phyloP scores from a whole-genome alignment of 1,140 invertebrate genomes.

The Neodiprion pinetum region DNA sequence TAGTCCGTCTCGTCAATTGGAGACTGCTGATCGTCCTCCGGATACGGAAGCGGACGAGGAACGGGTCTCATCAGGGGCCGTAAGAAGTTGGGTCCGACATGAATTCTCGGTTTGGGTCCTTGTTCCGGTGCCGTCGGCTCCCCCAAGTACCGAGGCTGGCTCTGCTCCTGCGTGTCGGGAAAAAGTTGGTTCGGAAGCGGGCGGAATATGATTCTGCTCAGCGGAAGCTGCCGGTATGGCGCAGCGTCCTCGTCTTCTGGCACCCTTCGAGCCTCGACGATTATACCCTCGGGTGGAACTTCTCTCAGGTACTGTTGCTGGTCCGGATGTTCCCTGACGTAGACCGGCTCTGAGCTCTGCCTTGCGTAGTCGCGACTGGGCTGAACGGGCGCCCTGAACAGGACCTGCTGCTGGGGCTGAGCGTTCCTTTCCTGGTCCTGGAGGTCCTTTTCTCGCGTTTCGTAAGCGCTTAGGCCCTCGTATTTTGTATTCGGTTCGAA shows the following conservation, averaged over 20 bases:
- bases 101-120: slow-evolving; percentile 36
- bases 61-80: slow-evolving; percentile 31
- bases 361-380: slow-evolving; percentile 45
- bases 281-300: slow-evolving; percentile 40
- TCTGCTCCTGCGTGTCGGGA: slow-evolving; percentile 43
- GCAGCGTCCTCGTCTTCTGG: slow-evolving; percentile 43
- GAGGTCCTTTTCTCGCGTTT: slow-evolving; percentile 35
- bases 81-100: slow-evolving; percentile 36
- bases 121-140: slow-evolving; percentile 39
- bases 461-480: slow-evolving; percentile 38
- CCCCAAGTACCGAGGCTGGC: slow-evolving; percentile 51
- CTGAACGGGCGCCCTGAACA: slow-evolving; percentile 36
- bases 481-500: slow-evolving; percentile 46
- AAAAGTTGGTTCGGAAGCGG: slow-evolving; percentile 44
- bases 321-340: slow-evolving; percentile 45
- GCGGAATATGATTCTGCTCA: slow-evolving; percentile 45
- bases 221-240: slow-evolving; percentile 43
- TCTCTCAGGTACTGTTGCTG: slow-evolving; percentile 42
- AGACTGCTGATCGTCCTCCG: background rate
- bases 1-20: slow-evolving; percentile 45
- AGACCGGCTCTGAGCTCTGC: slow-evolving; percentile 49
- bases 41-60: slow-evolving; percentile 35
- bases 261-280: slow-evolving; percentile 38
- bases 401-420: slow-evolving; percentile 42
- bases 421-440: slow-evolving; percentile 45